Conservation (phyloP, 1,140 invertebrate species). For the Pseudomyrmex pallidus region DNA sequence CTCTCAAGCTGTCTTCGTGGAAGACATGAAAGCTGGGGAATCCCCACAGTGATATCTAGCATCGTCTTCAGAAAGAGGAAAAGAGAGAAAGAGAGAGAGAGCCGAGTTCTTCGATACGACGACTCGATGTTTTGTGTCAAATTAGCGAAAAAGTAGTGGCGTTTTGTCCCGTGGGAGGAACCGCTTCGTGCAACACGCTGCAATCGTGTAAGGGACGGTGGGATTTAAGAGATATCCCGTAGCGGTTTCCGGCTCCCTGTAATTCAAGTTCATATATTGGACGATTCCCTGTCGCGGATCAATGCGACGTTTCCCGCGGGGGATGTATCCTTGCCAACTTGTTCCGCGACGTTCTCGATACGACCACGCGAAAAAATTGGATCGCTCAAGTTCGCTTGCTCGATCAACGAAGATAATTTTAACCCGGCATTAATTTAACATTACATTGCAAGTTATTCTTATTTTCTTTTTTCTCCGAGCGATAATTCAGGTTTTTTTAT, state of each 20-base stretch:
- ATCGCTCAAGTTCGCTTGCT: constrained; percentile 18
- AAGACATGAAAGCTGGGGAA: constrained; percentile 48
- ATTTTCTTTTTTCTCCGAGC: neutral
- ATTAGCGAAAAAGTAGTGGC: constrained; percentile 74
- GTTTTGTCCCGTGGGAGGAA: constrained; percentile 65
- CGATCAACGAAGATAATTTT: constrained; percentile 19
- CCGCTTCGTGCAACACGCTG: constrained; percentile 65
- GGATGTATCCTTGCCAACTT: constrained; percentile 55
- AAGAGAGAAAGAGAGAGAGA: constrained; percentile 2
- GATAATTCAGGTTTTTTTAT: neutral
- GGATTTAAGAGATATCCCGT: constrained; percentile 64
- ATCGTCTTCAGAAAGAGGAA: constrained; percentile 2
- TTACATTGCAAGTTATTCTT: neutral
- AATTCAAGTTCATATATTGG: constrained; percentile 72
- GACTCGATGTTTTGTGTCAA: constrained; percentile 75
- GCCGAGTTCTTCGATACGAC: constrained; percentile 49
- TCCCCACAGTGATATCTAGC: constrained; percentile 63
- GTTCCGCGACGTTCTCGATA: constrained; percentile 18
- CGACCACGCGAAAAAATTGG: constrained; percentile 36
- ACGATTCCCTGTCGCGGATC: constrained; percentile 68
- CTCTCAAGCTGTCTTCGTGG: constrained; percentile 53
- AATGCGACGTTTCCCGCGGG: constrained; percentile 60
- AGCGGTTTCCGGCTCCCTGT: constrained; percentile 28
- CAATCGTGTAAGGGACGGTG: constrained; percentile 70
- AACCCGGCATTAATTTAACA: constrained; percentile 18